These are phyloP conservation scores for Chamaea fasciata DNA, from an alignment of 2,113 vertebrate genomes.

Conservation along the genomic window DNA sequence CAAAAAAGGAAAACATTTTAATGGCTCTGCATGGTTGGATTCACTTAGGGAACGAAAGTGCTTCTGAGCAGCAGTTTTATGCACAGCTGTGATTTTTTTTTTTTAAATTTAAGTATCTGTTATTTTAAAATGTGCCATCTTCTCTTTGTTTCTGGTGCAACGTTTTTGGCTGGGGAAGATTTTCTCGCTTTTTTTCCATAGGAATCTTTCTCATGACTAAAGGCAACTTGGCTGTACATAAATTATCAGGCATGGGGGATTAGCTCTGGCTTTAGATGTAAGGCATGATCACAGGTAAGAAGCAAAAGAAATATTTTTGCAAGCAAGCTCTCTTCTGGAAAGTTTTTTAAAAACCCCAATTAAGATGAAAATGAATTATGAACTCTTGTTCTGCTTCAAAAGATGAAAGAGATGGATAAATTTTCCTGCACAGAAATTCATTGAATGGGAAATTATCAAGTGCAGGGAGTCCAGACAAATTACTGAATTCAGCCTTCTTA, in stretches of 20 bases:
- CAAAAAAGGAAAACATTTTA: not conserved
- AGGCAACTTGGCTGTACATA: not conserved
- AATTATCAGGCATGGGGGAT: not conserved
- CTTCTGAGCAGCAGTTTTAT: not conserved
- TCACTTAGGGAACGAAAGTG: not conserved
- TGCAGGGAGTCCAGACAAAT: not conserved
- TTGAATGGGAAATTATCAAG: not conserved
- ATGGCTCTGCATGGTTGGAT: not conserved
- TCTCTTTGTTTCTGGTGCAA: not conserved
- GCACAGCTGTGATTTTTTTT: not conserved
- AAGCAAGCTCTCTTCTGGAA: not conserved
- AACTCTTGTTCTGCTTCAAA: not conserved
- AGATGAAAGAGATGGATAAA: not conserved
- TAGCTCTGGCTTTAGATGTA: not conserved
- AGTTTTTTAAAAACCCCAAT: not conserved
- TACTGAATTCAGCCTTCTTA: not conserved
- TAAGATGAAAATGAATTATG: constrained; percentile 9
- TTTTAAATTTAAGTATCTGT: not conserved
- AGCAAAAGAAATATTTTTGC: constrained; percentile 25
- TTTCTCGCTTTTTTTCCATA: too few species aligned
- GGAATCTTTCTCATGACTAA: not conserved
- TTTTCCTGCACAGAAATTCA: not conserved
- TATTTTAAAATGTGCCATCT: not conserved
- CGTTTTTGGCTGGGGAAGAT: not conserved
- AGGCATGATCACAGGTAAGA: constrained; percentile 3